These are phyloP conservation scores for Apistogramma diplotaenia DNA, from an alignment of 2,113 vertebrate genomes.

Conservation along the genomic window DNA sequence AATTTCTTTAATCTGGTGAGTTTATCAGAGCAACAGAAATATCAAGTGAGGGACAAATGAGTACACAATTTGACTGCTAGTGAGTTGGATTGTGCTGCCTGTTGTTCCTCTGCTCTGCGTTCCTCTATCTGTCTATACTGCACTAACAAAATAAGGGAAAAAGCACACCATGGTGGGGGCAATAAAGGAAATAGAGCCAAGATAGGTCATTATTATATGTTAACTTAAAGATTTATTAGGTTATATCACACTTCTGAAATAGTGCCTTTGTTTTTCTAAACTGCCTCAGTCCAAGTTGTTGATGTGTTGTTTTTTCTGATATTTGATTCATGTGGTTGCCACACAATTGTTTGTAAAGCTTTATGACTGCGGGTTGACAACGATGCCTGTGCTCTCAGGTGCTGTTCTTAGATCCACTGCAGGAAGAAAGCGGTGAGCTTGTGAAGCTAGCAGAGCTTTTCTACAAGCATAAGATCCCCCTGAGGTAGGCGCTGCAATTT, in stretches of 20 bases:
- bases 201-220: background rate
- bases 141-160: background rate
- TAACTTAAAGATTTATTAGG: background rate
- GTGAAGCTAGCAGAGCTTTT: slow-evolving; percentile 88
- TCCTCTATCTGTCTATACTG: background rate
- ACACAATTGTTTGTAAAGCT: background rate
- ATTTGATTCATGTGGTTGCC: background rate
- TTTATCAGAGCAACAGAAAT: slow-evolving; percentile 19
- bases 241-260: background rate
- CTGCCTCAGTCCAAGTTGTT: background rate
- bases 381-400: slow-evolving; percentile 76
- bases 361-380: background rate
- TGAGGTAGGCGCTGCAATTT: slow-evolving; percentile 79
- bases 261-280: background rate
- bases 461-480: slow-evolving; percentile 87
- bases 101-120: too few species aligned
- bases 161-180: background rate
- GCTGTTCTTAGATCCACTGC: slow-evolving; percentile 87
- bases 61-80: background rate
- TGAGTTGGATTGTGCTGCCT: background rate
- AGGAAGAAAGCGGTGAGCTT: slow-evolving; percentile 83
- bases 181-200: background rate
- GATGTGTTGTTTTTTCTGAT: background rate
- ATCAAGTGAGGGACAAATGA: background rate
- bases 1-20: slow-evolving; percentile 96